Evolutionary conservation across 2,797 vertebrate genomes (phyloP).

Genomic region (Salmo trutta): DNA sequence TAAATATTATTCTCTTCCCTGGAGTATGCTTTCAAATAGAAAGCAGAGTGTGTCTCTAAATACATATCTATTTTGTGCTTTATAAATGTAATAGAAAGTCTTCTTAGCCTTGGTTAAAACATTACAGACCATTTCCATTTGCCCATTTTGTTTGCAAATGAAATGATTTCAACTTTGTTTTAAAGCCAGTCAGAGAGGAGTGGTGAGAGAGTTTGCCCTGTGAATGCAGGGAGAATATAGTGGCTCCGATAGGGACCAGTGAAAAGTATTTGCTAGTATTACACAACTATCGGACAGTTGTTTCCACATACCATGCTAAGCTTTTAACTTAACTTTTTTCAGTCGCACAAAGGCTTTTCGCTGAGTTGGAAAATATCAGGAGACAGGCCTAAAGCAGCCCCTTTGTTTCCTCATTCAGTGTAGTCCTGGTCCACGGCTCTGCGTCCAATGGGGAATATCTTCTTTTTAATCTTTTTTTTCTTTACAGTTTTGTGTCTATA

Average conservation of each 20-base stretch:
- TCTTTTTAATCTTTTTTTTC: neutral
- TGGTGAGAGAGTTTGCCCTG: constrained; percentile 20
- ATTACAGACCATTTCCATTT: neutral
- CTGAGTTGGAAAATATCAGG: constrained; percentile 91
- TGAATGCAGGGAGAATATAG: constrained; percentile 36
- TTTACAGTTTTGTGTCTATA: constrained; percentile 24
- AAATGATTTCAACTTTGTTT: neutral
- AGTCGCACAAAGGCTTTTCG: constrained; percentile 84
- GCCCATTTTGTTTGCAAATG: neutral
- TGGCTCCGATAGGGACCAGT: constrained; percentile 69
- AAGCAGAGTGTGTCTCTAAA: neutral
- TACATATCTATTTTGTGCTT: neutral
- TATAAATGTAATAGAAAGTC: neutral
- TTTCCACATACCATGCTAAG: constrained; percentile 88
- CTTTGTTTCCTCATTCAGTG: constrained; percentile 80
- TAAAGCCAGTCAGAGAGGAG: neutral
- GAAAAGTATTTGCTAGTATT: constrained; percentile 80
- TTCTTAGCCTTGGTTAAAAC: neutral
- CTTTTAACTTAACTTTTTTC: constrained; percentile 88
- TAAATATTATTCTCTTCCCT: neutral
- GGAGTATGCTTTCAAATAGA: neutral
- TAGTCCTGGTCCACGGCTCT: constrained; percentile 50
- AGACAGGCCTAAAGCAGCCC: constrained; percentile 87
- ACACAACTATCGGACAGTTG: constrained; percentile 83
- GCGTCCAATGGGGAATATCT: constrained; percentile 36